Percentiles rank a stretch among this genome's conserved stretches.
phyloP scores from a whole-genome alignment of 2,888 invertebrate genomes.

The Apeira syringaria region DNA sequence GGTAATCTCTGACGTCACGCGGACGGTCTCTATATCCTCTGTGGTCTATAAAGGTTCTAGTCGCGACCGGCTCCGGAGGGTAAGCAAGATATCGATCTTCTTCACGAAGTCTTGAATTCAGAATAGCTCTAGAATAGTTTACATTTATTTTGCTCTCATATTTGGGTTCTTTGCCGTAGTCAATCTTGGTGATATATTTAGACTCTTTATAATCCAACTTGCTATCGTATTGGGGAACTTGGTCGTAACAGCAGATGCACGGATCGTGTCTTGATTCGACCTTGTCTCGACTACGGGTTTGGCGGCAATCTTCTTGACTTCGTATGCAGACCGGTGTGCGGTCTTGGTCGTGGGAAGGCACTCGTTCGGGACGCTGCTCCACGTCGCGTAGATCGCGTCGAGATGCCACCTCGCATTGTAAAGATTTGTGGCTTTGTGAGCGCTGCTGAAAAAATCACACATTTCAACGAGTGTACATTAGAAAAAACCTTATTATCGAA shows the following conservation, averaged over 20 bases:
- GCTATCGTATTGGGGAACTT: slow-evolving; percentile 47
- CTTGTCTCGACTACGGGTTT: slow-evolving; percentile 22
- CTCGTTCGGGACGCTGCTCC: slow-evolving; percentile 47
- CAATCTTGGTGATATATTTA: slow-evolving; percentile 49
- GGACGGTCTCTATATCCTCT: slow-evolving; percentile 35
- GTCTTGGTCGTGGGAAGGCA: slow-evolving; percentile 45
- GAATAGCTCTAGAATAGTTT: slow-evolving; percentile 32
- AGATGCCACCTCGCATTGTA: slow-evolving; percentile 63
- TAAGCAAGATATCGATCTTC: slow-evolving; percentile 46
- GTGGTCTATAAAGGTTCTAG: slow-evolving; percentile 47
- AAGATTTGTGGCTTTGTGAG: slow-evolving; percentile 69
- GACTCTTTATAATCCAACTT: slow-evolving; percentile 41
- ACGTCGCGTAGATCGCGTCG: slow-evolving; percentile 41
- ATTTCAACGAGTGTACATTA: slow-evolving; percentile 19
- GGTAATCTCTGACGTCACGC: slow-evolving; percentile 40
- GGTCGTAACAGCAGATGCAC: slow-evolving; percentile 45
- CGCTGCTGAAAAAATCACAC: slow-evolving; percentile 42
- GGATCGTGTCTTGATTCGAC: slow-evolving; percentile 40
- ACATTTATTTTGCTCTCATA: slow-evolving; percentile 55
- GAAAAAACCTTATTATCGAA: too few relatives aligned
- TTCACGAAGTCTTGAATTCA: slow-evolving; percentile 27
- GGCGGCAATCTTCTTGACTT: slow-evolving; percentile 54
- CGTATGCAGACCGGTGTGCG: slow-evolving; percentile 48
- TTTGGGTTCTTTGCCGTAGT: slow-evolving; percentile 30
- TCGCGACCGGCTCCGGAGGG: slow-evolving; percentile 41